Evolutionary conservation across 2,113 vertebrate genomes (phyloP).

Genomic region (Emydocephalus ijimae): DNA sequence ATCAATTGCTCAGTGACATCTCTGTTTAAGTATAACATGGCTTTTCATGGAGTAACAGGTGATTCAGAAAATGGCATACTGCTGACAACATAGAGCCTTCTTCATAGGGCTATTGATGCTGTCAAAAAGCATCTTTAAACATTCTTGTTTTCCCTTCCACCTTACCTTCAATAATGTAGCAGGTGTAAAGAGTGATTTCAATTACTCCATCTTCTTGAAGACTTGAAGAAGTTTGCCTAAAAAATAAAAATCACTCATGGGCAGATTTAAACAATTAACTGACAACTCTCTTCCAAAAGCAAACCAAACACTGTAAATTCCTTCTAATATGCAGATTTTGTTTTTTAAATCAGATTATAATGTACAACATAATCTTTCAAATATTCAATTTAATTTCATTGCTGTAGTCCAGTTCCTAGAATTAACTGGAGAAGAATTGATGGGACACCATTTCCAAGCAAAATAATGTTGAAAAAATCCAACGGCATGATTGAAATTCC

Average conservation of each 20-base stretch:
- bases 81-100: neutral
- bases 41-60: neutral
- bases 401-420: conserved; percentile 85
- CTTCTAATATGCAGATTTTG: neutral
- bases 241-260: neutral
- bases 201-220: neutral
- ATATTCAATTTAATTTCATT: conserved; percentile 24
- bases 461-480: conserved; percentile 85
- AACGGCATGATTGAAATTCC: conserved; percentile 89
- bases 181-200: neutral
- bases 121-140: neutral
- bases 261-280: neutral
- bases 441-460: conserved; percentile 83
- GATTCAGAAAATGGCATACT: neutral
- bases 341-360: conserved; percentile 28
- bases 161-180: neutral
- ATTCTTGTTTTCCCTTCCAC: neutral
- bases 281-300: neutral
- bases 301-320: neutral
- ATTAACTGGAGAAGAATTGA: conserved; percentile 92
- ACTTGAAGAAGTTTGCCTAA: neutral
- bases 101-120: neutral
- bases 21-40: neutral
- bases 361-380: neutral
- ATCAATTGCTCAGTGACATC: neutral